Base-by-base conservation (phyloP, 2,797 vertebrate species). In the Melanotaenia pygmaea region DNA sequence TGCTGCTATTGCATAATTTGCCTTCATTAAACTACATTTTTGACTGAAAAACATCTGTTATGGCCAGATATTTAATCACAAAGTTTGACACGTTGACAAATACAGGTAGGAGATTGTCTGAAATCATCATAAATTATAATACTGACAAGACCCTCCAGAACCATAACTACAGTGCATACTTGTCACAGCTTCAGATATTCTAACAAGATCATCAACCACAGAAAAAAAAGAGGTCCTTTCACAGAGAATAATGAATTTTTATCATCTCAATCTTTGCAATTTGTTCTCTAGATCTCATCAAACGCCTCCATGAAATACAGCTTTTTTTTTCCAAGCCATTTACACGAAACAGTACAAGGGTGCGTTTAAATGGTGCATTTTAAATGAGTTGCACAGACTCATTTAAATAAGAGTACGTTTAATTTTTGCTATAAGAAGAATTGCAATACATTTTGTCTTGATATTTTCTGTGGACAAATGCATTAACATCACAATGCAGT, bases 401-500 rank as follows among this genome's bases (percentile, higher is more conserved):
- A 64, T 65, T 60, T 11, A 1, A 51, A 50, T 47, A 13, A 35
- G 20, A 32, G 50, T 28, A 18, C 4, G 43, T 56, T 68, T n/a
- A 67, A 80, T 66, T n/a, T n/a, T 30, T 22, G n/a, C 64, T 22
- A 51, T 10, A 57, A 59, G 14, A 24, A 45, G 57, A 18, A 16
- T 30, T 74, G 11, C 53, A 65, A 37, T 76, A 64, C 56, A 22
- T 37, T 71, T 80, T 71, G 60, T 28, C 73, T 43, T 75, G n/a
- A 79, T 80, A 74, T 79, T 62, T 58, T 60, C 28, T 1, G 11
- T 22, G 35, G 58, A 76, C 67, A 68, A 77, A 32, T 75, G 57
- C 58, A 76, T 81, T 79, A 77, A 6, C 56, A 84, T 83, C 73
- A 84, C 77, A 86, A 80, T 76, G 68, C 84, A 87, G 76, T 13